Evolutionary conservation across 2,113 vertebrate genomes (phyloP).

Genomic region (Sialia sialis): DNA sequence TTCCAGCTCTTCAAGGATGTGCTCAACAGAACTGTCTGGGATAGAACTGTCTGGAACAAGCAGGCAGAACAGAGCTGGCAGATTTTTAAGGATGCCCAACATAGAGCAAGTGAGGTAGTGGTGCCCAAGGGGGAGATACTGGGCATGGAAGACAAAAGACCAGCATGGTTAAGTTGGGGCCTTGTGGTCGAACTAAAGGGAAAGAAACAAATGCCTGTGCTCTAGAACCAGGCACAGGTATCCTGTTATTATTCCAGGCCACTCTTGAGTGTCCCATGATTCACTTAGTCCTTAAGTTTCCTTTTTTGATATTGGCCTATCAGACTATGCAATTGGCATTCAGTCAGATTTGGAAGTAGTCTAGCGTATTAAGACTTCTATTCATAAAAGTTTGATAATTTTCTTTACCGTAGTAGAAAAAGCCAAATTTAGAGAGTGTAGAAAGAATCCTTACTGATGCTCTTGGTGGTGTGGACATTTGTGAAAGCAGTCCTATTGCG

Average conservation of each 20-base stretch:
- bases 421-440: background rate
- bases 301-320: background rate
- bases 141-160: background rate
- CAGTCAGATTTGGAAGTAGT: background rate
- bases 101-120: background rate
- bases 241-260: background rate
- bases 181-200: background rate
- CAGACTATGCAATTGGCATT: background rate
- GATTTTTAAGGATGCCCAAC: background rate
- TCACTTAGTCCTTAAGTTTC: background rate
- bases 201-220: background rate
- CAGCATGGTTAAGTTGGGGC: background rate
- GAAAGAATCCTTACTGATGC: background rate
- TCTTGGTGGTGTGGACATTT: background rate
- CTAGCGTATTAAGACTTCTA: background rate
- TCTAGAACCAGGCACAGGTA: background rate
- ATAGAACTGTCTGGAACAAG: background rate
- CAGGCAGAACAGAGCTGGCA: background rate
- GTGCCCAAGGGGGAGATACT: background rate
- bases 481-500: background rate
- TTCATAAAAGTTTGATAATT: background rate
- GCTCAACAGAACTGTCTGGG: background rate
- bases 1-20: background rate
- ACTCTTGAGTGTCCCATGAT: background rate
- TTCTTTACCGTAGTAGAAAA: background rate